Base-by-base conservation (phyloP, 2,888 invertebrate species). In the Caenorhabditis sinica region DNA sequence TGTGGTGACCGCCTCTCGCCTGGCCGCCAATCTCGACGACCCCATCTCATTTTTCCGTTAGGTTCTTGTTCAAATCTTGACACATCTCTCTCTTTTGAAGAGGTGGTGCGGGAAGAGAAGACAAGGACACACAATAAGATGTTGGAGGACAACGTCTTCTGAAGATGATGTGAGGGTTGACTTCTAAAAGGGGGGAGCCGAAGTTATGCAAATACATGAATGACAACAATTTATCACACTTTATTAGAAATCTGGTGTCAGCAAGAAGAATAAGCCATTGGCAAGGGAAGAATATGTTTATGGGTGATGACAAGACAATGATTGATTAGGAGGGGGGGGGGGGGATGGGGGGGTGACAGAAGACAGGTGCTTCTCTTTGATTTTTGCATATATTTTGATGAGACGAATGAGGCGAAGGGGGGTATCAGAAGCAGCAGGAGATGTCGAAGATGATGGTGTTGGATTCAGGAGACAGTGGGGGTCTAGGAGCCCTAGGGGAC, bases 11-110 rank as follows among this genome's bases (percentile, higher is more conserved):
- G n/a, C n/a, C n/a, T 56, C 28, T 23, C 8, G 13, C 25, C 25
- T 63, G n/a, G n/a, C 25, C 66, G 11, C 63, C 25, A 40, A 65
- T 65, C 65, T 49, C 43, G 43, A 63, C 33, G 33, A 40, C 43
- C 40, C 23, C 23, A 25, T 63, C 65, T 63, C 11, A 13, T 23
- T 11, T 36, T 30, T 66, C 76, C 76, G 76, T 76, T 76, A 75
- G 75, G 76, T 60, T 69, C 28, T 30, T 60, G 36, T 45, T 33
- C 49, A 49, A 20, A 60, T 76, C 76, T 76, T 66, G 76, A 76
- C 76, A 76, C 76, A 76, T 76, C 76, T n/a, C n/a, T n/a, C n/a
- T n/a, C n/a, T 76, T 76, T 76, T 68, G 69, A 69, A 69, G 69
- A 56, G 56, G 68, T n/a, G n/a, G n/a, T 25, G 40, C 43, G 30